phyloP scores from a whole-genome alignment of 2,888 invertebrate genomes.

The Dione juno region DNA sequence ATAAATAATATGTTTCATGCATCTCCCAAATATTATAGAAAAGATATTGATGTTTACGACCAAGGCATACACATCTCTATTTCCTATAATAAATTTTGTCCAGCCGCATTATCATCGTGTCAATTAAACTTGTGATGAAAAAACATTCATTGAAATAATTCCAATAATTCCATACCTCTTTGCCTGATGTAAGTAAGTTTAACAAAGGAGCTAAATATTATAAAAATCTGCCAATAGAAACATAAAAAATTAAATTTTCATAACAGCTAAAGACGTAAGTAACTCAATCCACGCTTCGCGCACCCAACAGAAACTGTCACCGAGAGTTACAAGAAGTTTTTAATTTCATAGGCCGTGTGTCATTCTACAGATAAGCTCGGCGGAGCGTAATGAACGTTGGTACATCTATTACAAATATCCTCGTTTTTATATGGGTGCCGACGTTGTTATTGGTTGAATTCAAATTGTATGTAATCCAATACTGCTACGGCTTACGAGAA shows the following conservation, averaged over 20 bases:
- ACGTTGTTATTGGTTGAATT: constrained; percentile 75
- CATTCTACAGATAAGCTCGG: constrained; percentile 64
- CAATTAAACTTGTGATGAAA: too few relatives aligned
- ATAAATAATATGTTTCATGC: too few relatives aligned
- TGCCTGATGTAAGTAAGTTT: too few relatives aligned
- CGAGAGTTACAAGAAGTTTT: constrained; percentile 63
- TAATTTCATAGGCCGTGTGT: constrained; percentile 67
- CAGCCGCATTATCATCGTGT: too few relatives aligned
- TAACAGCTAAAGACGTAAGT: constrained; percentile 38
- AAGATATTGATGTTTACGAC: too few relatives aligned
- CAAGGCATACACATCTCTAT: too few relatives aligned
- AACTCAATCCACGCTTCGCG: constrained; percentile 47
- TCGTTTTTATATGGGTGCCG: constrained; percentile 70
- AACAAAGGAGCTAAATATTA: too few relatives aligned
- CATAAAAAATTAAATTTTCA: not conserved
- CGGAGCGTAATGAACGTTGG: constrained; percentile 67
- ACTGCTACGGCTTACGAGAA: constrained; percentile 57
- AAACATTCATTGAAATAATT: too few relatives aligned
- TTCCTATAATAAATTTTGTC: too few relatives aligned
- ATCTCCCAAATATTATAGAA: too few relatives aligned
- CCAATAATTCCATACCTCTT: too few relatives aligned
- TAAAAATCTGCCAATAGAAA: too few relatives aligned
- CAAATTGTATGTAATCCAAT: constrained; percentile 70
- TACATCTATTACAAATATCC: constrained; percentile 75
- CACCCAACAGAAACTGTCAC: constrained; percentile 65